Evolutionary conservation across 1,140 invertebrate genomes (phyloP), one percentile per base, ranked within the genome.

Genomic region (Bombus balteatus): DNA sequence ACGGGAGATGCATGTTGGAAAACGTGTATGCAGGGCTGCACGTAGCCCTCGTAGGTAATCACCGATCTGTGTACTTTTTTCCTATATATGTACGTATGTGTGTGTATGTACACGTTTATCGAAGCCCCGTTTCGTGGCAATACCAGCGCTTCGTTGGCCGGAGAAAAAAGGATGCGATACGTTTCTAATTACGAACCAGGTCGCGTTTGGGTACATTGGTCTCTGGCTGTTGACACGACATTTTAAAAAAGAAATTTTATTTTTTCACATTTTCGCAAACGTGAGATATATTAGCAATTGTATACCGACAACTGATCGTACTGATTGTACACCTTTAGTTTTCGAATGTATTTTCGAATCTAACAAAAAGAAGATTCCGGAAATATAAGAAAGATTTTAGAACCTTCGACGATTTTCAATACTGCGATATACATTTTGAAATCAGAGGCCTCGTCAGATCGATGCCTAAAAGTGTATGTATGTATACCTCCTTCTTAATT

Each of bases 61-160:
- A 53, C 47, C 18, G 18, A 53, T 13, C 41, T 66, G 12, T 66
- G 39, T 53, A 8, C 18, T 43, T 78, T 78, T 25, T 65, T 43
- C 41, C n/a, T 41, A 43, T 34, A 6, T 22, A 15, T 59, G 28
- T n/a, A 28, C 28, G 39, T 37, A 3, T 39, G 5, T 76, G 12
- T 66, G 10, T 79, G 10, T 70, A 18, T 39, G 18, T 13, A 34
- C 47, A 12, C 53, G 53, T 62, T 34, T 41, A 73, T 81, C 80
- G 68, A 81, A 73, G 70, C 53, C 39, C 39, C 32, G 80, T 70
- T 81, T 57, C 79, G 25, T 47, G 25, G 43, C 79, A 47, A 81
- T 59, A 32, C 32, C 12, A 57, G 9, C 47, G 41, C 32, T 62
- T 25, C 43, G 41, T 13, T 25, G 12, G 22, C 9, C 6, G n/a